phyloP scores from a whole-genome alignment of 2,888 invertebrate species.

The Tetramorium bicarinatum region DNA sequence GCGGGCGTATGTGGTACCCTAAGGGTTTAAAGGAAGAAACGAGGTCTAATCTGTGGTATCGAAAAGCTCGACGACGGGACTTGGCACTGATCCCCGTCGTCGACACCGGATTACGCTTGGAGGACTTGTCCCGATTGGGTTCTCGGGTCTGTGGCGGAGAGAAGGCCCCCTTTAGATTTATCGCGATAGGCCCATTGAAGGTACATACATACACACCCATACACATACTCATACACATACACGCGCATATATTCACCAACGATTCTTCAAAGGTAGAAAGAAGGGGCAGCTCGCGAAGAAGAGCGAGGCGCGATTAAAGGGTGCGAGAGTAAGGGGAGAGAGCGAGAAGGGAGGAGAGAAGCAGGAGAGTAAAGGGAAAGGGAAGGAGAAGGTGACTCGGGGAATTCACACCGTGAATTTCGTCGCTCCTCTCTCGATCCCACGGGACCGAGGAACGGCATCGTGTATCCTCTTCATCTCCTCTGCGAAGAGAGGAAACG shows the following conservation, averaged over 20 bases:
- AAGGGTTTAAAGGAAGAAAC: slow-evolving; percentile 1
- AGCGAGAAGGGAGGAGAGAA: slow-evolving; percentile 49
- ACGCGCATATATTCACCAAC: not conserved
- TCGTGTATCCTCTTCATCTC: slow-evolving; percentile 75
- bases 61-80: slow-evolving; percentile 58
- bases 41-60: slow-evolving; percentile 44
- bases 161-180: slow-evolving; percentile 69
- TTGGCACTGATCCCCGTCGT: slow-evolving; percentile 67
- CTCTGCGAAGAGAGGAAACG: slow-evolving; percentile 74
- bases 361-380: slow-evolving; percentile 7
- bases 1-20: not conserved
- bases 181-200: slow-evolving; percentile 64
- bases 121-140: slow-evolving; percentile 70
- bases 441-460: slow-evolving; percentile 72
- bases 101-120: slow-evolving; percentile 75
- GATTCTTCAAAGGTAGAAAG: slow-evolving; percentile 23
- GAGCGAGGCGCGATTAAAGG: slow-evolving; percentile 29
- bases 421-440: slow-evolving; percentile 76
- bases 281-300: slow-evolving; percentile 15
- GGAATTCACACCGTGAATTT: slow-evolving; percentile 82
- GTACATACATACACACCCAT: too few relatives aligned
- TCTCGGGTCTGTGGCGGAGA: slow-evolving; percentile 57
- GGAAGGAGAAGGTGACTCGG: slow-evolving; percentile 77
- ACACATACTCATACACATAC: not conserved
- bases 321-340: slow-evolving; percentile 26